phyloP scores from a whole-genome alignment of 2,888 invertebrate species.

The Tetrapedia diversipes region DNA sequence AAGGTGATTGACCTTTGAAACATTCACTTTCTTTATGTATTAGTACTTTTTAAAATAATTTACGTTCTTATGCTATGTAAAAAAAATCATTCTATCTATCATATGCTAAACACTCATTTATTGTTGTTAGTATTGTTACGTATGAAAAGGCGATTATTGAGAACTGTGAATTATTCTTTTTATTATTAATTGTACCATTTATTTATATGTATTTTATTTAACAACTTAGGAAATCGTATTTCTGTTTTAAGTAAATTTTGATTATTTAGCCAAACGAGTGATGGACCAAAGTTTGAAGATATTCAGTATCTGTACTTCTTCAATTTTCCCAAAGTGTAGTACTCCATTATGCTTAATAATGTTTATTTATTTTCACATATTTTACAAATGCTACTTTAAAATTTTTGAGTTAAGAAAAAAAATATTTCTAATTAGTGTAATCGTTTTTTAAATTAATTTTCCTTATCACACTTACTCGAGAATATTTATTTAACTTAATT shows the following conservation, averaged over 20 bases:
- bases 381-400: constrained; percentile 45
- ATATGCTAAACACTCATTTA: constrained; percentile 28
- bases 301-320: constrained; percentile 49
- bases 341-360: constrained; percentile 45
- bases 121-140: constrained; percentile 43
- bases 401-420: constrained; percentile 49
- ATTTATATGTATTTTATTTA: constrained; percentile 63
- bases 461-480: constrained; percentile 3
- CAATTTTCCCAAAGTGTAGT: constrained; percentile 42
- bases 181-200: constrained; percentile 46
- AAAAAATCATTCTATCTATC: constrained; percentile 28
- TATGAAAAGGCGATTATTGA: constrained; percentile 33
- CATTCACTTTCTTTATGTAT: constrained; percentile 41
- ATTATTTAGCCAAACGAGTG: constrained; percentile 58
- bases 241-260: constrained; percentile 41
- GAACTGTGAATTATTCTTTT: constrained; percentile 48
- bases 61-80: constrained; percentile 46
- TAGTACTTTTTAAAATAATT: constrained; percentile 49
- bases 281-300: constrained; percentile 68
- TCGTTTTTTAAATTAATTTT: constrained; percentile 29
- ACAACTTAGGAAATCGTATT: constrained; percentile 47
- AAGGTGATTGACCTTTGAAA: constrained; percentile 32
- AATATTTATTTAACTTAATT: constrained; percentile 17
- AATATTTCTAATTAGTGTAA: constrained; percentile 50
- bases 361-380: constrained; percentile 60